Conservation (phyloP, 1,140 invertebrate species). For the Monomorium pharaonis region DNA sequence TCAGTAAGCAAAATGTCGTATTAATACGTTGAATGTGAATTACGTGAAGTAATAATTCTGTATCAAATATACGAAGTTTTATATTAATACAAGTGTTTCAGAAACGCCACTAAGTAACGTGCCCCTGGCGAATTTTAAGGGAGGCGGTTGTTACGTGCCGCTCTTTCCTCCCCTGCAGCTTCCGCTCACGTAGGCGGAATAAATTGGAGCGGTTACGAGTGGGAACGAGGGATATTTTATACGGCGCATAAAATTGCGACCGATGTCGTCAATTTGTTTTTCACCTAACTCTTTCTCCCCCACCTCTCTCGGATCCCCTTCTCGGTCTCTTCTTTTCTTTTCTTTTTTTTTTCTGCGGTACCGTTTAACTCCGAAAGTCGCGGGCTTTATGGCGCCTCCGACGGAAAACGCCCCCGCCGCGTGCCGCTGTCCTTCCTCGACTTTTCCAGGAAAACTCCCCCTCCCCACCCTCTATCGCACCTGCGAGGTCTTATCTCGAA, state of each 20-base stretch:
- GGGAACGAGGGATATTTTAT: constrained; percentile 45
- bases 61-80: background rate
- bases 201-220: constrained; percentile 44
- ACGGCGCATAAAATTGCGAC: constrained; percentile 45
- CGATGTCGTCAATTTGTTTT: constrained; percentile 71
- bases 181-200: constrained; percentile 49
- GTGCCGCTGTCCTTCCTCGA: constrained; percentile 49
- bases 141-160: constrained; percentile 26
- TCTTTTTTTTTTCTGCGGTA: background rate
- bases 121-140: background rate
- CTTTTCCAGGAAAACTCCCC: background rate
- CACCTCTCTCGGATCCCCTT: too few relatives aligned
- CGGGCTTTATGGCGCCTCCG: constrained; percentile 54
- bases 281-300: background rate
- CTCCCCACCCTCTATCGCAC: background rate
- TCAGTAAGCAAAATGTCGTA: background rate
- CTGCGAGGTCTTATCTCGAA: constrained; percentile 66
- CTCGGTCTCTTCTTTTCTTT: background rate
- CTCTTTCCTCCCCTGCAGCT: background rate
- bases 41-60: background rate
- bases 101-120: background rate
- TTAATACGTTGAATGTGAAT: background rate
- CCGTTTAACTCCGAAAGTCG: constrained; percentile 51
- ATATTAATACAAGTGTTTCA: background rate
- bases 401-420: constrained; percentile 32